phyloP scores from a whole-genome alignment of 2,797 vertebrate species.

The Monodelphis domestica region DNA sequence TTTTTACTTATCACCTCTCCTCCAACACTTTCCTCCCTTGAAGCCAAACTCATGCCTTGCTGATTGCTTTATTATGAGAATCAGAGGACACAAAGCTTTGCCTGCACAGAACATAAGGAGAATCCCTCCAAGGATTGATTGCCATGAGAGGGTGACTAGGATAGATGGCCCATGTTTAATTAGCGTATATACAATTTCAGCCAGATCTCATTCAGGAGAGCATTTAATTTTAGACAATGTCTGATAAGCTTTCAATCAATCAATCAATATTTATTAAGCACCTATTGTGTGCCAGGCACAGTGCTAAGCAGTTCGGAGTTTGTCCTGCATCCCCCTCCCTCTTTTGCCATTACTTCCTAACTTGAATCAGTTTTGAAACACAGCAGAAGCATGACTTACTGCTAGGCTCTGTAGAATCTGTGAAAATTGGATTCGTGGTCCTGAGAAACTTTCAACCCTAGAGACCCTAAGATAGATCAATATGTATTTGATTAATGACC shows the following conservation, averaged over 20 bases:
- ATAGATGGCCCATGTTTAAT: neutral
- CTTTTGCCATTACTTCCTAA: neutral
- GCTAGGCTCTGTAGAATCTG: neutral
- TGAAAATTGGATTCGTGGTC: neutral
- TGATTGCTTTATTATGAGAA: neutral
- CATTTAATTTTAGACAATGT: neutral
- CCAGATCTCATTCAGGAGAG: neutral
- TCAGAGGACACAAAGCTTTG: neutral
- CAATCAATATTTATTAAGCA: neutral
- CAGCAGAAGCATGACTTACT: neutral
- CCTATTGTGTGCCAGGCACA: neutral
- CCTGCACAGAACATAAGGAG: neutral
- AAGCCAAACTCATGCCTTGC: neutral
- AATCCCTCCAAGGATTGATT: neutral
- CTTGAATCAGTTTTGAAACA: neutral
- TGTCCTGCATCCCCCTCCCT: neutral
- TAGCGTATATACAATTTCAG: neutral
- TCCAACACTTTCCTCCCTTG: slow-evolving; percentile 21
- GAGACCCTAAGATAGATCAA: neutral
- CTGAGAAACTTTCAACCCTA: slow-evolving; percentile 21
- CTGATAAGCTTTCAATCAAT: neutral
- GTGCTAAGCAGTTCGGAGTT: neutral
- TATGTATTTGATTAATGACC: neutral
- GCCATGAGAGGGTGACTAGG: neutral
- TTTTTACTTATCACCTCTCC: neutral